phyloP scores from a whole-genome alignment of 1,140 invertebrate genomes.

The Hetaerina americana region DNA sequence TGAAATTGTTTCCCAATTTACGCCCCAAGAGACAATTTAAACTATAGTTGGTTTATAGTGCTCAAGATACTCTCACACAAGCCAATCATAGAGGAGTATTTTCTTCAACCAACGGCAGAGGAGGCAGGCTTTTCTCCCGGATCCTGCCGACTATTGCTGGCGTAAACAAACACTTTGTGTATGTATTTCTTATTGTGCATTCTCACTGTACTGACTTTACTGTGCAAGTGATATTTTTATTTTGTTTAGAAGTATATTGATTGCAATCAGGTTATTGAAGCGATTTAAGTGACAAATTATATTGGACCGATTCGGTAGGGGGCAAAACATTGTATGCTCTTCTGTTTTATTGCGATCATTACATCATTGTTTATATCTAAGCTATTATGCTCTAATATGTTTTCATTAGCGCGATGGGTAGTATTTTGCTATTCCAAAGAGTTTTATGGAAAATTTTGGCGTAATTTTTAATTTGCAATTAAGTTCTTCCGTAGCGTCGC shows the following conservation, averaged over 20 bases:
- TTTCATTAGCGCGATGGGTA: no score
- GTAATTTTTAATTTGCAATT: no score
- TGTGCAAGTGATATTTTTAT: no score
- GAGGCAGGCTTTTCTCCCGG: conserved; percentile 11
- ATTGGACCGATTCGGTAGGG: neutral
- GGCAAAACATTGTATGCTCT: neutral
- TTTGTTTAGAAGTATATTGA: no score
- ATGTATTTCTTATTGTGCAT: neutral
- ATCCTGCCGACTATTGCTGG: conserved; percentile 9
- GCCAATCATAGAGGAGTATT: conserved; percentile 4
- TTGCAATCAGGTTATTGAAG: neutral
- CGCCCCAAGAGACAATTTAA: neutral
- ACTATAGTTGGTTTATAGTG: neutral
- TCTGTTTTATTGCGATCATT: neutral
- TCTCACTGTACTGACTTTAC: neutral
- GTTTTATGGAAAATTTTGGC: no score
- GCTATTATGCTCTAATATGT: no score
- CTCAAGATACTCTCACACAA: neutral
- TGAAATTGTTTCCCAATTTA: neutral
- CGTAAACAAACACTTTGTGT: conserved; percentile 14
- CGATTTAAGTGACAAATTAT: neutral
- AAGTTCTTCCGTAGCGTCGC: neutral
- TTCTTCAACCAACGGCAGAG: conserved; percentile 10
- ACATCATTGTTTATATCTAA: neutral
- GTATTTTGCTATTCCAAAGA: no score